These are phyloP conservation scores for Genyomyrus donnyi DNA, from an alignment of 2,113 vertebrate species.

Conservation along the genomic window DNA sequence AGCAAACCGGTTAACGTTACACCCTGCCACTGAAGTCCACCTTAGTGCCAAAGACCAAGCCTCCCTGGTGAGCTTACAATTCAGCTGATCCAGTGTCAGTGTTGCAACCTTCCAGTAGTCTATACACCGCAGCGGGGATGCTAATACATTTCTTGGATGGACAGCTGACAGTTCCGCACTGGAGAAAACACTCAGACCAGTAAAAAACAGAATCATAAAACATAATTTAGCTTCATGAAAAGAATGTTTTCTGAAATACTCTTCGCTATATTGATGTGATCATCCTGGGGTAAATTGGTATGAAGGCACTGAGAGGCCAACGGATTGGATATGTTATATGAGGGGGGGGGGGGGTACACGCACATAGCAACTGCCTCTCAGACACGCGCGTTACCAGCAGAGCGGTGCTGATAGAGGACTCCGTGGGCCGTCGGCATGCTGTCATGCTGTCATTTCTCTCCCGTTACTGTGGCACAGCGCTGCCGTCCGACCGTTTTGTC, in stretches of 20 bases:
- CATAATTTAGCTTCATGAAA: not conserved
- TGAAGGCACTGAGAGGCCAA: not conserved
- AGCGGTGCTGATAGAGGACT: not conserved
- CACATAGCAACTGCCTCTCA: not conserved
- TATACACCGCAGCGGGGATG: not conserved
- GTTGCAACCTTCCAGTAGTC: not conserved
- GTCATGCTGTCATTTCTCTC: not conserved
- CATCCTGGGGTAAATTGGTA: not conserved
- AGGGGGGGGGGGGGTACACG: not conserved
- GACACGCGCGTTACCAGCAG: not conserved
- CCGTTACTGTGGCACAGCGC: no score
- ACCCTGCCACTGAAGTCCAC: not conserved
- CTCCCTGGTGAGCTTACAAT: not conserved
- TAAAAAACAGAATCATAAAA: not conserved
- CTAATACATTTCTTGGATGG: not conserved
- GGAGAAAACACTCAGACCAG: not conserved
- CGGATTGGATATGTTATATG: not conserved
- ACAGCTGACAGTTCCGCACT: not conserved
- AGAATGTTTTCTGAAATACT: not conserved
- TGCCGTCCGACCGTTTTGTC: not conserved
- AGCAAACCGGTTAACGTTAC: not conserved
- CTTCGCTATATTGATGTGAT: not conserved
- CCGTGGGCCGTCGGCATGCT: not conserved
- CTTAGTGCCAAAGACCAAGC: not conserved
- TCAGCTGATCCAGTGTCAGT: not conserved